A percentile compares a stretch with the other conserved stretches of the same genome.
These are phyloP conservation scores for Leucoma salicis DNA, from an alignment of 2,888 invertebrate species.

Conservation along the genomic window DNA sequence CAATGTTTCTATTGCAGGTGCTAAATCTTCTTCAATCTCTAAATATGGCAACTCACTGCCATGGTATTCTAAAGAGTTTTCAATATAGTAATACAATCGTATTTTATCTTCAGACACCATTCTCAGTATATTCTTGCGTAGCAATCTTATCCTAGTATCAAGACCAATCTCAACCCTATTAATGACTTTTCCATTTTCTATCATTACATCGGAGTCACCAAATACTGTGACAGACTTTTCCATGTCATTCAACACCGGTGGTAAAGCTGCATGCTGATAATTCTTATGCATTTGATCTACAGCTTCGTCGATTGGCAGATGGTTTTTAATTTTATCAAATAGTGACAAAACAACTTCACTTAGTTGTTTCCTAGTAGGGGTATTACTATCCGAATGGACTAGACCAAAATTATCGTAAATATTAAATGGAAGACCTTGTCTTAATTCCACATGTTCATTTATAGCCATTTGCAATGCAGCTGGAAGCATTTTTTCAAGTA, in stretches of 20 bases:
- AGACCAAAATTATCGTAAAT: conserved; percentile 89
- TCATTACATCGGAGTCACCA: conserved; percentile 87
- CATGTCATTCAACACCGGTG: conserved; percentile 86
- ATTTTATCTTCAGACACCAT: conserved; percentile 85
- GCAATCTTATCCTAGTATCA: conserved; percentile 83
- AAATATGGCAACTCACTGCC: conserved; percentile 87
- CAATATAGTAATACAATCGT: conserved; percentile 90
- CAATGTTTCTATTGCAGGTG: conserved; percentile 87
- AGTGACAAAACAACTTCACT: conserved; percentile 76
- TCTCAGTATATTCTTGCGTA: conserved; percentile 79
- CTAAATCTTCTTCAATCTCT: conserved; percentile 86
- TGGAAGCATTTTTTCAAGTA: conserved; percentile 91
- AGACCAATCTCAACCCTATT: conserved; percentile 86
- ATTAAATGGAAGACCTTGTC: conserved; percentile 90
- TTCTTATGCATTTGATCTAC: conserved; percentile 93
- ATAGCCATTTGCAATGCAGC: conserved; percentile 88
- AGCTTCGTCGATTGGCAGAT: conserved; percentile 88
- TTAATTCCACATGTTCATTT: conserved; percentile 85
- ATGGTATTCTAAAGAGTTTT: conserved; percentile 93
- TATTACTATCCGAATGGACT: conserved; percentile 81
- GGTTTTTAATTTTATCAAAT: conserved; percentile 81
- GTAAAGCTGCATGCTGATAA: conserved; percentile 93
- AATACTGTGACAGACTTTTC: conserved; percentile 88
- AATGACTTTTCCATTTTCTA: conserved; percentile 81
- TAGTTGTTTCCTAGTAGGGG: conserved; percentile 74